A percentile compares a stretch with the other conserved stretches of the same genome.
Conservation (phyloP, 2,113 vertebrate species). For the Hydropotes inermis region DNA sequence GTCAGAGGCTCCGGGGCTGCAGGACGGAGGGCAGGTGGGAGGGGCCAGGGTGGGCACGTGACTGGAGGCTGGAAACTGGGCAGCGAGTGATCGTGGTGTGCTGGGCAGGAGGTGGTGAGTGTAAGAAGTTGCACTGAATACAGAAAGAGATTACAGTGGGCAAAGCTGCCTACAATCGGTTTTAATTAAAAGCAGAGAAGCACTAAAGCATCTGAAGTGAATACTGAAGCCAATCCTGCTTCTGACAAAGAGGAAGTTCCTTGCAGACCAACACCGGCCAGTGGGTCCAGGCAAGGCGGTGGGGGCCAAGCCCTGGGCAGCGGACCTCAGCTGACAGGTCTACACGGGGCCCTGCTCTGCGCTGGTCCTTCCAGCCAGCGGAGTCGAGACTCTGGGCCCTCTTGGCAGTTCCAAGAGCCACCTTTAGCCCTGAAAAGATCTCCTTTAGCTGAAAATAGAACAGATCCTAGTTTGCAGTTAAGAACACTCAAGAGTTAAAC, state of each 20-base stretch:
- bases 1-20: background rate
- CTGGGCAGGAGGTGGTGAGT: background rate
- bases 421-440: background rate
- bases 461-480: background rate
- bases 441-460: background rate
- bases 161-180: background rate
- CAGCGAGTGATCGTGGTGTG: no score
- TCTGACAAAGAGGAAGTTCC: background rate
- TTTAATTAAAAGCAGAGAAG: background rate
- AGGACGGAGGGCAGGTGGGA: background rate
- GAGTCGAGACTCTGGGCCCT: background rate
- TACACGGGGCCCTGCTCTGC: background rate
- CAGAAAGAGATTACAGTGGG: background rate
- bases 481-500: background rate
- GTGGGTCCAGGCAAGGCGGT: background rate
- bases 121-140: accelerated
- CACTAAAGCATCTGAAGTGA: background rate
- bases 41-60: accelerated
- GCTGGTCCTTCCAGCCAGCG: no score
- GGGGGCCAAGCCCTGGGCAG: accelerated
- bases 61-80: background rate
- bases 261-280: accelerated
- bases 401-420: background rate
- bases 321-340: background rate
- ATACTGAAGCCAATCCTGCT: background rate